Conservation (phyloP, 1,140 invertebrate genomes). For the Riptortus pedestris region DNA sequence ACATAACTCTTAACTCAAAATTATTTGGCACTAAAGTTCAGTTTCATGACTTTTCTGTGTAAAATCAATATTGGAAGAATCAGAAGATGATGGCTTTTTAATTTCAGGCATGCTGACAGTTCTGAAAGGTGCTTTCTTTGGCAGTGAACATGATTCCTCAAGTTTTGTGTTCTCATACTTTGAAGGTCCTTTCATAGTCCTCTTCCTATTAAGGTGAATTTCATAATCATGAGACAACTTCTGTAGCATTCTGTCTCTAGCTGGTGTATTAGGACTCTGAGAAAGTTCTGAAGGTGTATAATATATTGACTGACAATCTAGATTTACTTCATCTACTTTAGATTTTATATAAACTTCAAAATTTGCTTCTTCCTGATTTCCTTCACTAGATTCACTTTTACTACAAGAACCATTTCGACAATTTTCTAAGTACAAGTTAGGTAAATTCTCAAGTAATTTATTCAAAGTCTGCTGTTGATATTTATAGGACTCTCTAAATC, state of each 20-base stretch:
- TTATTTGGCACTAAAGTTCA: constrained; percentile 13
- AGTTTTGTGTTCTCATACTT: neutral
- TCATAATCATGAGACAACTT: constrained; percentile 6
- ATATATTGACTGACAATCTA: constrained; percentile 52
- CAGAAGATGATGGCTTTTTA: constrained; percentile 26
- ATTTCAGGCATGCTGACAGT: constrained; percentile 19
- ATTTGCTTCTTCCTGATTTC: constrained; percentile 43
- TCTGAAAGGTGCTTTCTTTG: constrained; percentile 3
- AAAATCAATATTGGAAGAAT: neutral
- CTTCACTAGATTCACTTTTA: constrained; percentile 61
- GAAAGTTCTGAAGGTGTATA: constrained; percentile 64
- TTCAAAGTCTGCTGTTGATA: constrained; percentile 89
- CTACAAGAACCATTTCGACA: constrained; percentile 78
- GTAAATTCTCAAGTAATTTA: constrained; percentile 86
- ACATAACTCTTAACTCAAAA: too few species aligned
- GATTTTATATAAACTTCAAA: constrained; percentile 47
- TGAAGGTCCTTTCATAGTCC: neutral
- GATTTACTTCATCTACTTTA: constrained; percentile 37
- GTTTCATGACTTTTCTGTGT: neutral
- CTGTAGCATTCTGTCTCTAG: constrained; percentile 6
- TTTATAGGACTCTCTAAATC: constrained; percentile 84
- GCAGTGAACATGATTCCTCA: neutral
- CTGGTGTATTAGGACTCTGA: constrained; percentile 27
- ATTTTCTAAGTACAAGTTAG: constrained; percentile 85
- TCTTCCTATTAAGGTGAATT: neutral